Evolutionary conservation across 2,113 vertebrate species (phyloP).

Genomic region (Hippocampus guttulatus): DNA sequence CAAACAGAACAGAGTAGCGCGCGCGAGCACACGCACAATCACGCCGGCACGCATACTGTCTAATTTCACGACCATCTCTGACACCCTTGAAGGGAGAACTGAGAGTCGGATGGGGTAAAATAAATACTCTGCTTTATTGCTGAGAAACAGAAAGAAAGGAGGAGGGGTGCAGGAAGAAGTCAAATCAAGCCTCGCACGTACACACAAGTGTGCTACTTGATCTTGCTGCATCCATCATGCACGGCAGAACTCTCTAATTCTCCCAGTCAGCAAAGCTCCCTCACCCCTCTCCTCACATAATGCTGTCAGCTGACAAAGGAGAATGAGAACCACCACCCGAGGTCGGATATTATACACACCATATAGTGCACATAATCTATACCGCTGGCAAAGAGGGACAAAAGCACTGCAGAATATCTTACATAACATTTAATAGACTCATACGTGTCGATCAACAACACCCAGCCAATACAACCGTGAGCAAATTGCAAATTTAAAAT

Average conservation of each 20-base stretch:
- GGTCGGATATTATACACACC: conserved; percentile 21
- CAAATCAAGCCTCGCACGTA: conserved; percentile 33
- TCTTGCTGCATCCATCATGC: conserved; percentile 56
- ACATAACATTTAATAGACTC: neutral
- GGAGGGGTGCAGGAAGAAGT: conserved; percentile 27
- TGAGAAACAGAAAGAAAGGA: conserved; percentile 51
- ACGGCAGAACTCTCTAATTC: conserved; percentile 62
- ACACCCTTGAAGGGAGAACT: conserved; percentile 70
- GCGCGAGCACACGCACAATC: conserved; percentile 15
- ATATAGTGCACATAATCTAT: neutral
- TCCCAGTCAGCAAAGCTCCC: conserved; percentile 66
- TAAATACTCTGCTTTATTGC: conserved; percentile 75
- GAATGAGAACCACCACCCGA: conserved; percentile 26
- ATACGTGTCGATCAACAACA: neutral
- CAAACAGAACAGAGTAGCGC: conserved; percentile 54
- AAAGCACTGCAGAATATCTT: neutral
- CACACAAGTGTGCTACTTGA: conserved; percentile 33
- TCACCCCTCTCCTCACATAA: conserved; percentile 57
- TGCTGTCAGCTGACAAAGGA: conserved; percentile 52
- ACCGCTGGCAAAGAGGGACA: neutral
- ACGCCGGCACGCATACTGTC: conserved; percentile 37
- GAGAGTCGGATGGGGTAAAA: conserved; percentile 54
- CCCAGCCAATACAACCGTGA: neutral
- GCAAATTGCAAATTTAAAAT: neutral
- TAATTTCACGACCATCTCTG: conserved; percentile 66